Base-by-base conservation (phyloP, 2,113 vertebrate species). In the Prietella phreatophila region DNA sequence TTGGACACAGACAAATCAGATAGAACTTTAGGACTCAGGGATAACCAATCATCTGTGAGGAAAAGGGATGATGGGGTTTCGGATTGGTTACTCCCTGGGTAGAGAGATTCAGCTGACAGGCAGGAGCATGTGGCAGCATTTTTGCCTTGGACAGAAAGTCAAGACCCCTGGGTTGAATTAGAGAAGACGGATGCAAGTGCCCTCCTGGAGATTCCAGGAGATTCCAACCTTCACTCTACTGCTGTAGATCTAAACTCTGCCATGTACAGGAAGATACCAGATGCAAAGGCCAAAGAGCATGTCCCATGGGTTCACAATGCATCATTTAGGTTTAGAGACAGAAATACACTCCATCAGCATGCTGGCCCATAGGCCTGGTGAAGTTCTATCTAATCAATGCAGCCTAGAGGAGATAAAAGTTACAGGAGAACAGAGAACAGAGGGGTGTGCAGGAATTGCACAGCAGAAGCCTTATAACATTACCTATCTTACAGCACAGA, bases 401-500 rank as follows among this genome's bases (percentile, higher is more conserved):
- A 82, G 82, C 22, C 11, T 67, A 25, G 76, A 85, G 22, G 80
- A 88, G 36, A 88, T 56, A 50, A 83, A 80, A 78, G 92, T 58
- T 81, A 85, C 81, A 89, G 89, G 85, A 81, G 89, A 25, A 87
- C 9, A 75, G 30, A 69, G 82, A 25, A 87, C 11, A 78, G 36
- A 63, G 82, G 88, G 42, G 79, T 88, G 61, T 82, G n/a, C 88
- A 22, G 90, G 85, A 0, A 86, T 89, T 71, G 76, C 91, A 71
- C 91, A 92, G 83, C 86, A 90, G 82, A 75, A 88, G 0, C 53
- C 36, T 50, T 86, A 71, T 47, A 83, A 86, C 71, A 89, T 91
- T 89, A 94, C 89, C 75, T 92, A 93, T 65, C 33, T 89, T 84
- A 91, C 93, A 13, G 93, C 95, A 56, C 94, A 95, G 88, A 93